Evolutionary conservation across 2,797 vertebrate species (phyloP).

Genomic region (Pantherophis alleghaniensis): DNA sequence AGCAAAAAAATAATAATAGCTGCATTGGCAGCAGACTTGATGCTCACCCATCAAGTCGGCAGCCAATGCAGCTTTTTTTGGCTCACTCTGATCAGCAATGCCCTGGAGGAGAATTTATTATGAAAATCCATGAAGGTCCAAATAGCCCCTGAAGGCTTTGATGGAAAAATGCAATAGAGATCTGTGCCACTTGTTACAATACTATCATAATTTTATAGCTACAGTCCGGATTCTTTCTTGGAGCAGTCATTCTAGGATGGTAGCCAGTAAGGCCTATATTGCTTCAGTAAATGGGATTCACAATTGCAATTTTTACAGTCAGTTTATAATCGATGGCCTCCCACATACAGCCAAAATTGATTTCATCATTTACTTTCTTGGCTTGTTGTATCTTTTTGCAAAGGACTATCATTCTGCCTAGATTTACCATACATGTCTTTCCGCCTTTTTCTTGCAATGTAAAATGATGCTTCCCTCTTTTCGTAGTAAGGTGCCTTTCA

Average conservation of each 20-base stretch:
- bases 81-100: constrained; percentile 4
- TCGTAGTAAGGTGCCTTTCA: background rate
- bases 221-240: background rate
- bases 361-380: background rate
- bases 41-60: too few species aligned
- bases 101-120: constrained; percentile 24
- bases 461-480: background rate
- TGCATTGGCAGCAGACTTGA: background rate
- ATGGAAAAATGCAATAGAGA: background rate
- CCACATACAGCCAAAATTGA: background rate
- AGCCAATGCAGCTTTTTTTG: too few species aligned
- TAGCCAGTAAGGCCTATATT: background rate
- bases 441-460: background rate
- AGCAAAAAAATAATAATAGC: background rate
- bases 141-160: background rate
- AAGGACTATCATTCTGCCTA: background rate
- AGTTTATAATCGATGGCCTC: background rate
- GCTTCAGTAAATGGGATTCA: background rate
- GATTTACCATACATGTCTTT: background rate
- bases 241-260: constrained; percentile 2
- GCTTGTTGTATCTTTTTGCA: background rate
- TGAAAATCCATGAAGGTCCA: constrained; percentile 25
- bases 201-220: background rate
- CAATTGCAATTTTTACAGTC: background rate
- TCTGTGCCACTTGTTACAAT: background rate